Evolutionary conservation across 2,113 vertebrate genomes (phyloP).

Genomic region (Seriola aureovittata): DNA sequence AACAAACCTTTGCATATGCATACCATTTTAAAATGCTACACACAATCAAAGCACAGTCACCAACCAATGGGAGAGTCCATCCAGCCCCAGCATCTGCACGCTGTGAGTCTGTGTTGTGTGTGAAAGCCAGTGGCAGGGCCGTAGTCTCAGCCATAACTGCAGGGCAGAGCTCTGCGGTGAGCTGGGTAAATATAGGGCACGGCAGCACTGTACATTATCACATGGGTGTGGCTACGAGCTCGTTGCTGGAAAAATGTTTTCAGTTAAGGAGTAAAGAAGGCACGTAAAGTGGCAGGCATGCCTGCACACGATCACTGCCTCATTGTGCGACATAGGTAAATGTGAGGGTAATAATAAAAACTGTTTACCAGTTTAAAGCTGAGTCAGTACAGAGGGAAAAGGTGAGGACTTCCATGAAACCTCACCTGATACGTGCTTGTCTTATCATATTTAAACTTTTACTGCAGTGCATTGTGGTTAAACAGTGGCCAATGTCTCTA

Average conservation of each 20-base stretch:
- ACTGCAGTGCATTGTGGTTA: constrained; percentile 40
- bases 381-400: constrained; percentile 35
- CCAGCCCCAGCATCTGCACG: constrained; percentile 15
- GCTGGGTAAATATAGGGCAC: constrained; percentile 79
- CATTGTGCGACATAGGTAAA: constrained; percentile 36
- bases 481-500: constrained; percentile 5
- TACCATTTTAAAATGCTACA: constrained; percentile 15
- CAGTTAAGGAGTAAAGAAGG: constrained; percentile 46
- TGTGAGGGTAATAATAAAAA: constrained; percentile 37
- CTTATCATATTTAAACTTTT: constrained; percentile 34
- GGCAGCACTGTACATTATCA: constrained; percentile 67
- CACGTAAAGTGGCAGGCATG: constrained; percentile 64
- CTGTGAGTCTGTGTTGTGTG: constrained; percentile 47
- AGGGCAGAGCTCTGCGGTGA: constrained; percentile 78
- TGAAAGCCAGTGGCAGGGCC: constrained; percentile 59
- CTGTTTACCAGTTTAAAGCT: constrained; percentile 45
- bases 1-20: constrained; percentile 18
- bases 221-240: constrained; percentile 76
- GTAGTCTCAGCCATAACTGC: constrained; percentile 71
- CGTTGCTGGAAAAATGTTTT: constrained; percentile 60
- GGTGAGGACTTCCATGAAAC: background rate
- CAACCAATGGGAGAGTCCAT: constrained; percentile 27
- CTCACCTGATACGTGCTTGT: constrained; percentile 7
- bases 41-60: constrained; percentile 29
- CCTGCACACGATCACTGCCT: constrained; percentile 63